phyloP scores from a whole-genome alignment of 1,140 invertebrate genomes.

The Phymorhynchus buccinoides region DNA sequence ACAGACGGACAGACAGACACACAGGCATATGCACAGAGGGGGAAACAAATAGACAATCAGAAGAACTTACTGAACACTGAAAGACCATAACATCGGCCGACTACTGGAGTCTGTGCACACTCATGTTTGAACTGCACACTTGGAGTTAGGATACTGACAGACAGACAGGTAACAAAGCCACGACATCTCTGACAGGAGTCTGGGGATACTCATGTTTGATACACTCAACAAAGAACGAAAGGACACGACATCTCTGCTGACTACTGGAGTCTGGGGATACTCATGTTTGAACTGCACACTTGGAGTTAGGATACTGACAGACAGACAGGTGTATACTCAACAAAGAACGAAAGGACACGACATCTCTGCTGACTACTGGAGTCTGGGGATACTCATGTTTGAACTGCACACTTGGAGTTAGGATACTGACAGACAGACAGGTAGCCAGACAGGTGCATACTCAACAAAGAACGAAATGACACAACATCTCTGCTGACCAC shows the following conservation, averaged over 20 bases:
- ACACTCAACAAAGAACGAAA: constrained; percentile 96
- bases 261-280: constrained; percentile 97
- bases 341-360: no score
- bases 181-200: constrained; percentile 95
- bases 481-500: constrained; percentile 97
- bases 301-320: constrained; percentile 78
- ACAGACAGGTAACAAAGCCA: no score
- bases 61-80: no score
- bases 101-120: constrained; percentile 97
- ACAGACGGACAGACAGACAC: no score
- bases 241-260: constrained; percentile 98
- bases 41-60: no score
- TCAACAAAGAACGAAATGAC: no score
- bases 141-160: constrained; percentile 77
- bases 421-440: no score
- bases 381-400: constrained; percentile 94
- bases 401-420: constrained; percentile 85
- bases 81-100: no score
- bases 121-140: constrained; percentile 92
- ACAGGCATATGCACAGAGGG: no score
- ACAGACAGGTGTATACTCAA: no score
- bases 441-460: no score
- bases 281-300: constrained; percentile 92
- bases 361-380: constrained; percentile 98
- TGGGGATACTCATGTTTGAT: no score